A percentile compares a stretch with the other conserved stretches of the same genome.
Conservation (phyloP, 2,888 invertebrate species). For the Atrina japonica region DNA sequence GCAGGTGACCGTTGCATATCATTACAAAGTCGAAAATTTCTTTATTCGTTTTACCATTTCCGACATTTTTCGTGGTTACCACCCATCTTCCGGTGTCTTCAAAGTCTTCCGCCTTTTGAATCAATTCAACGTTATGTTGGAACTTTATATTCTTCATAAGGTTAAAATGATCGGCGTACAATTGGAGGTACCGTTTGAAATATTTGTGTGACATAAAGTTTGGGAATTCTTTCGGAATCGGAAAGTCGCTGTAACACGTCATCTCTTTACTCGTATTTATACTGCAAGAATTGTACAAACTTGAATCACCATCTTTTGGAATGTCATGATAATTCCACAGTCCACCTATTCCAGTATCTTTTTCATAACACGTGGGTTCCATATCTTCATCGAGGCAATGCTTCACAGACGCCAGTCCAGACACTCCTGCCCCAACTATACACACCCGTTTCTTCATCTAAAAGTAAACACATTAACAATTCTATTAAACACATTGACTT, state of each 20-base stretch:
- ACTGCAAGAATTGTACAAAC: constrained; percentile 60
- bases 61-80: constrained; percentile 60
- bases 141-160: constrained; percentile 49
- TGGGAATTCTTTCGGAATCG: constrained; percentile 60
- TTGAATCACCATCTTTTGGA: constrained; percentile 48
- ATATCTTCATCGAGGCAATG: constrained; percentile 58
- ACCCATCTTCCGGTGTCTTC: constrained; percentile 70
- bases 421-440: constrained; percentile 58
- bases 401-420: constrained; percentile 55
- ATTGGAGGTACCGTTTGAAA: constrained; percentile 55
- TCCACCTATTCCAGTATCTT: constrained; percentile 57
- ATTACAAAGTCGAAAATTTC: constrained; percentile 68
- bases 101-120: constrained; percentile 65
- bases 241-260: constrained; percentile 60
- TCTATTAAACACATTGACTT: not conserved
- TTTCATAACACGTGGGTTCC: constrained; percentile 53
- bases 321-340: constrained; percentile 54
- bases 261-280: constrained; percentile 63
- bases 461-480: not conserved
- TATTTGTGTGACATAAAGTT: constrained; percentile 61
- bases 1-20: constrained; percentile 71
- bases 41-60: constrained; percentile 49
- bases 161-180: constrained; percentile 53
- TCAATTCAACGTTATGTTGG: constrained; percentile 46
- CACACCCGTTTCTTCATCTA: constrained; percentile 54